Conservation (phyloP, 1,140 invertebrate genomes). For the Sarcophaga peregrina region DNA sequence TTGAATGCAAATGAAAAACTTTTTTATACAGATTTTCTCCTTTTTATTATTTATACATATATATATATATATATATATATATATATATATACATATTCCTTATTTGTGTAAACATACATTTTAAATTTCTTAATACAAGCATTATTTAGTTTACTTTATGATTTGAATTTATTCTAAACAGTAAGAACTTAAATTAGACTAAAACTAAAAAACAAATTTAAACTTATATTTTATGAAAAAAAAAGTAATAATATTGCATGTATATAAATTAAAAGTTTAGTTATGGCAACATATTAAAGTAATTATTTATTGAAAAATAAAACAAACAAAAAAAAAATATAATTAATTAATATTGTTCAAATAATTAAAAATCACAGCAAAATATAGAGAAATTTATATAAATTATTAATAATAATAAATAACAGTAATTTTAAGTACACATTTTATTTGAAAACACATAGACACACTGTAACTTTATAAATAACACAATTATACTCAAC, state of each 20-base stretch:
- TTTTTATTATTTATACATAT: too few relatives aligned
- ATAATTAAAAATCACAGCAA: background rate
- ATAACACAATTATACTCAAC: background rate
- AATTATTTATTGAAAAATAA: too few relatives aligned
- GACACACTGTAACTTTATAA: background rate
- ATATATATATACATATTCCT: background rate
- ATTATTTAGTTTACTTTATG: background rate
- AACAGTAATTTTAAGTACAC: slow-evolving; percentile 12
- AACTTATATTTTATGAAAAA: background rate
- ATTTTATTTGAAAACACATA: background rate
- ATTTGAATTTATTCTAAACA: slow-evolving; percentile 3
- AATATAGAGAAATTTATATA: background rate
- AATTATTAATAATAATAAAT: background rate
- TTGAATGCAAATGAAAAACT: too few relatives aligned
- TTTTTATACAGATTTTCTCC: too few relatives aligned
- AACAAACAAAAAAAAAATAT: too few relatives aligned
- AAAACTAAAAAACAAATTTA: slow-evolving; percentile 8
- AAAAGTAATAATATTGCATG: too few relatives aligned
- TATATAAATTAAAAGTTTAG: slow-evolving; percentile 7
- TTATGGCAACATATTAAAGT: background rate
- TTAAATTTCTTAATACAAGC: slow-evolving; percentile 19
- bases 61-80: too few relatives aligned
- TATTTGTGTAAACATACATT: slow-evolving; percentile 22
- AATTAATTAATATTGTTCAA: too few relatives aligned
- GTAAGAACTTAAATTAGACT: background rate